Percentiles rank a stretch among this genome's conserved stretches.
phyloP scores from a whole-genome alignment of 2,797 vertebrate genomes.

The Anomalospiza imberbis region DNA sequence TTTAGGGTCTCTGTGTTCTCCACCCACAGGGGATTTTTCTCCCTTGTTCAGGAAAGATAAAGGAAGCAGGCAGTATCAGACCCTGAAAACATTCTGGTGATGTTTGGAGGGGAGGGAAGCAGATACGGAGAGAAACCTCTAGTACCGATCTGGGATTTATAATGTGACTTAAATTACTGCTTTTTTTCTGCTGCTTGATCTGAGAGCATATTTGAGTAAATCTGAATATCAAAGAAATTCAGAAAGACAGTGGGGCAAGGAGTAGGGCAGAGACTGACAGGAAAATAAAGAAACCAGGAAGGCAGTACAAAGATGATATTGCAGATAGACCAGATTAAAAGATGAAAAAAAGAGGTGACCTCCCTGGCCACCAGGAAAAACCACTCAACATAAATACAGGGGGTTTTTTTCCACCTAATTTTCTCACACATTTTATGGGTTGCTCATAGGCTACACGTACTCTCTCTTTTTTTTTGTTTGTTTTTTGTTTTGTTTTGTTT shows the following conservation, averaged over 20 bases:
- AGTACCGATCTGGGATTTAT: not conserved
- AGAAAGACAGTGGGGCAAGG: not conserved
- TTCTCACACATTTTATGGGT: not conserved
- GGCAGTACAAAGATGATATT: not conserved
- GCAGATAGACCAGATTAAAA: not conserved
- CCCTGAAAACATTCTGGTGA: not conserved
- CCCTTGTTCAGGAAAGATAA: not conserved
- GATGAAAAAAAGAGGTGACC: not conserved
- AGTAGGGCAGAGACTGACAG: not conserved
- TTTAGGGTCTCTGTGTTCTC: not conserved
- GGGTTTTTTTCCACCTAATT: not conserved
- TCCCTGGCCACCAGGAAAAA: not conserved
- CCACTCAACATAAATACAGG: not conserved
- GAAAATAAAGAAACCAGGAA: not conserved
- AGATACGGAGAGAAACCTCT: not conserved
- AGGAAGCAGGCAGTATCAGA: not conserved
- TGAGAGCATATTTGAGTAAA: not conserved
- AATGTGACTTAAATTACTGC: not conserved
- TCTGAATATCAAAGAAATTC: slow-evolving; percentile 54
- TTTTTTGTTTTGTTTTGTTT: not conserved
- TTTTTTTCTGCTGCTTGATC: not conserved
- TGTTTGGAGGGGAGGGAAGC: not conserved
- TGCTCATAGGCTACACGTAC: not conserved
- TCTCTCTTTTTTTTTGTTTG: not conserved
- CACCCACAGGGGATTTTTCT: not conserved